A percentile compares a stretch with the other conserved stretches of the same genome.
Evolutionary conservation across 2,888 invertebrate genomes (phyloP).

Genomic region (Ophioninae sp.): DNA sequence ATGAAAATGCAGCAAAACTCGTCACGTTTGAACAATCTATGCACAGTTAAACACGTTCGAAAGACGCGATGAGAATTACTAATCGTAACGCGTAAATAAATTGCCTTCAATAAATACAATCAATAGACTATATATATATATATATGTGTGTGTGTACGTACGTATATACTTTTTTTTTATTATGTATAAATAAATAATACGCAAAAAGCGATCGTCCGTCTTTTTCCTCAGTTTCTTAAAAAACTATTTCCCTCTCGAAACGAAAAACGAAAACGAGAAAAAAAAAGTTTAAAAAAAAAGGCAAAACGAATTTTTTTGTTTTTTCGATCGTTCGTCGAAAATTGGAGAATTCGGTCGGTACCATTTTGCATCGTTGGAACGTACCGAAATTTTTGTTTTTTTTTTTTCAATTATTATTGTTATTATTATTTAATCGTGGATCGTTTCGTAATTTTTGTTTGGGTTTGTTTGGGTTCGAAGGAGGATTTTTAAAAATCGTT

Average conservation of each 20-base stretch:
- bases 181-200: constrained; percentile 76
- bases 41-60: constrained; percentile 37
- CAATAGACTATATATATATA: constrained; percentile 76
- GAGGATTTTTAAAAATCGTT: too few relatives aligned
- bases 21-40: constrained; percentile 39
- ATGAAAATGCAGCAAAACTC: constrained; percentile 29
- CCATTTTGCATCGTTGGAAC: background rate
- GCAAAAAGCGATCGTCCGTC: constrained; percentile 68
- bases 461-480: too few relatives aligned
- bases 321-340: constrained; percentile 10
- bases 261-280: constrained; percentile 25
- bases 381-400: too few relatives aligned
- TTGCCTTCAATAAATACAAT: constrained; percentile 78
- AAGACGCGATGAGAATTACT: constrained; percentile 61
- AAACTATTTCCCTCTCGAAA: constrained; percentile 48
- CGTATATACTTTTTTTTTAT: too few relatives aligned
- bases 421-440: too few relatives aligned
- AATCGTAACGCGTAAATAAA: constrained; percentile 75
- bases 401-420: too few relatives aligned
- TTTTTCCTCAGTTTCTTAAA: constrained; percentile 21
- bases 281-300: too few relatives aligned
- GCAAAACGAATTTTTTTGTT: too few relatives aligned
- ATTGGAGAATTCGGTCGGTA: constrained; percentile 34
- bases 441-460: too few relatives aligned
- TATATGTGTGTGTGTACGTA: too few relatives aligned